Evolutionary conservation across 2,888 invertebrate genomes (phyloP), one percentile per base, ranked within the genome.

Genomic region (Drosophila kuntzei): DNA sequence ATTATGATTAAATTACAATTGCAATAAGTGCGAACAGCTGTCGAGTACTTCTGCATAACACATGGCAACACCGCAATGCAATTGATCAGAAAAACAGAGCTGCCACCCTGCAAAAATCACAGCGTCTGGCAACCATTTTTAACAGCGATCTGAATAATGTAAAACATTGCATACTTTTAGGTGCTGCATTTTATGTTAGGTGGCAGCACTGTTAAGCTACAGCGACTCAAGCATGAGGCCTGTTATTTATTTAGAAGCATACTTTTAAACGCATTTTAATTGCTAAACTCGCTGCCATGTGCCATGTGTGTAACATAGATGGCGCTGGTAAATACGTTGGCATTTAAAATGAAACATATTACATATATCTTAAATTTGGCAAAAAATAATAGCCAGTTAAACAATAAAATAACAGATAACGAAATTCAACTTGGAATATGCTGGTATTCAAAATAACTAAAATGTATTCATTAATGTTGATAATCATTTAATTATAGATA

Each of bases 1-100:
- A 7, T 4, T 25, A 32, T 34, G 34, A 51, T 59, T 53, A 53
- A 47, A 36, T 32, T 44, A 39, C 41, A 75, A 29, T 36, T 69
- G 50, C 25, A 54, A 20, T 36, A n/a, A n/a, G n/a, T n/a, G n/a
- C n/a, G n/a, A n/a, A 27, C 27, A 43, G 41, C 12, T 54, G 25
- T 25, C 32, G 18, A 22, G 8, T 58, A 29, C 39, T n/a, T n/a
- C n/a, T n/a, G n/a, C n/a, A n/a, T 7, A 27, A 1, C 0, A 2
- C 27, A 8, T 47, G 58, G 59, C 43, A 57, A 27, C 71, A 20
- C 72, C 57, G 59, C 11, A 0, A 4, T 8, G 51, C 14, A 43
- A 64, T 76, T 51, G 73, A 76, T 73, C 51, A 2, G n/a, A n/a
- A 16, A 0, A 7, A n/a, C n/a, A n/a, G n/a, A n/a, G n/a, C n/a